Percentiles rank a stretch among this genome's conserved stretches.
Conservation (phyloP, 1,140 invertebrate species). For the Drosophila truncata region DNA sequence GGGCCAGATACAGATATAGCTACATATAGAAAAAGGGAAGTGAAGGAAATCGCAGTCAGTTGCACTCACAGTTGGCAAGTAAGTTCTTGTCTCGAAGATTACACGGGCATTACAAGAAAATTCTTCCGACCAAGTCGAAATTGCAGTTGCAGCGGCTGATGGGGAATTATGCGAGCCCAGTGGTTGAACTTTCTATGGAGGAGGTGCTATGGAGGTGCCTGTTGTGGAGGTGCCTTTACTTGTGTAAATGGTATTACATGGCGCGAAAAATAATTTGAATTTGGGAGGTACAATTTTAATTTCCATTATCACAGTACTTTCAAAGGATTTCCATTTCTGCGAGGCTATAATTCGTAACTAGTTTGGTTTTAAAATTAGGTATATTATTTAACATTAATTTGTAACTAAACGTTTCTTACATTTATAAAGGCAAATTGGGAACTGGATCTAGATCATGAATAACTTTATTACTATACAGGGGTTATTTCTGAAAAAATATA, state of each 20-base stretch:
- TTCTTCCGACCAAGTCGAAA: conserved; percentile 33
- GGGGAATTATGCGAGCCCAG: conserved; percentile 51
- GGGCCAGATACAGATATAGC: not conserved
- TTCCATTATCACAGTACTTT: not conserved
- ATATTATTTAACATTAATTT: no score
- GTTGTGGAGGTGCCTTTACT: not conserved
- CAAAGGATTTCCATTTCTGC: not conserved
- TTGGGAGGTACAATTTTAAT: not conserved
- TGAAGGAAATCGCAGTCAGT: conserved; percentile 6
- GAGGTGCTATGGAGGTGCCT: not conserved
- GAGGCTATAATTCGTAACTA: not conserved
- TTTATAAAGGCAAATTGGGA: no score
- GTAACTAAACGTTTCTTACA: no score
- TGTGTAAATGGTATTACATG: conserved; percentile 10
- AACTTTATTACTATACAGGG: not conserved
- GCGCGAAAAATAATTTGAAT: not conserved
- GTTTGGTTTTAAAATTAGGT: no score
- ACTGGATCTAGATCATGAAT: not conserved
- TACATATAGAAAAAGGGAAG: not conserved
- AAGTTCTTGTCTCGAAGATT: conserved; percentile 68
- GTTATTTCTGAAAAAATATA: no score
- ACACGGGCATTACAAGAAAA: conserved; percentile 64
- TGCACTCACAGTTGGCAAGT: conserved; percentile 29
- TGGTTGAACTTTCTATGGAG: conserved; percentile 1
- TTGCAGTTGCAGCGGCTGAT: conserved; percentile 50